Evolutionary conservation across 1,140 invertebrate genomes (phyloP), one percentile per base, ranked within the genome.

Genomic region (Listronotus bonariensis): DNA sequence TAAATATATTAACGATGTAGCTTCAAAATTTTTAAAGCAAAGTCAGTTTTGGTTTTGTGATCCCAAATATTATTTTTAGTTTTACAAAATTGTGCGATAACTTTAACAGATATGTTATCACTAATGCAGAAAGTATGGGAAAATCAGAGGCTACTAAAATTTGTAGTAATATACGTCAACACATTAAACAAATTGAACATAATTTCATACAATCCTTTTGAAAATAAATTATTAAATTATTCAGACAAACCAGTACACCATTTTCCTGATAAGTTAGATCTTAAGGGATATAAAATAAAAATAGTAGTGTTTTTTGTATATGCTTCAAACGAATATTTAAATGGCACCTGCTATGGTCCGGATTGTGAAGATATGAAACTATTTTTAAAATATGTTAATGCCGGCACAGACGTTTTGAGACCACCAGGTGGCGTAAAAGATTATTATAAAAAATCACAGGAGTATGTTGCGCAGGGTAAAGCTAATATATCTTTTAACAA

Each of bases 371-470:
- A 12, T n/a, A 6, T 63, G 11, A 63, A 56, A 7, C 5, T 8
- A 3, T 63, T 63, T 41, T 38, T 55, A 31, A 18, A 31, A 11
- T 49, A 63, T 14, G 12, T 63, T 38, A 63, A 55, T 15, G 61
- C 61, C 8, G 51, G 0, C 43, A 31, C 31, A 15, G 31, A 61
- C 18, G 4, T 43, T 9, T 8, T 48, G 10, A 9, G 2, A 3
- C 20, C 34, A 17, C 48, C 45, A 43, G 53, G 32, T 18, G 42
- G 14, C 5, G 3, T 14, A 1, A 12, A 20, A 18, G 55, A 11
- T 32, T 3, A 40, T 38, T 56, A 26, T 6, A 36, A 11, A 45
- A 11, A 9, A 2, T 9, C 41, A 2, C 38, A 40, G 38, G 3
- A 48, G 12, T 14, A 38, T 15, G 10, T 55, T 14, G 20, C 48